Base-by-base conservation (phyloP, 2,113 vertebrate species). In the Pantherophis guttatus region DNA sequence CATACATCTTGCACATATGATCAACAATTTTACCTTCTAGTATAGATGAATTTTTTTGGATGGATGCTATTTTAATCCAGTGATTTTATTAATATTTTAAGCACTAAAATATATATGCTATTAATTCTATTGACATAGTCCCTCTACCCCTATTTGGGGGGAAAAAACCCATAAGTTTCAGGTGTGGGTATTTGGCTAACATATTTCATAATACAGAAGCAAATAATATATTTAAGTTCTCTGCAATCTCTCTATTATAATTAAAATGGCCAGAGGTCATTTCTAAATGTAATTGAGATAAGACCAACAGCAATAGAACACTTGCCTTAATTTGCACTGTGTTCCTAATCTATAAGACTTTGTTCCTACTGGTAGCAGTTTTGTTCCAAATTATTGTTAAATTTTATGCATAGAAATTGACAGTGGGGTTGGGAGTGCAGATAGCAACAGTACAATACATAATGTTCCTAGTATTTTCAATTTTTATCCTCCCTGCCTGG, bases 351-450 rank as follows among this genome's bases (percentile, higher is more conserved):
- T 93, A 93, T 91, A 13, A 21, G 39, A 21, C 50, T 95, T 93
- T 97, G 92, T 95, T 93, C 93, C 92, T 94, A 91, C 87, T 92
- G 93, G 89, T 92, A 96, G 93, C 48, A 91, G 89, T 93, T 94
- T 52, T 55, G 88, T 91, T 94, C 0, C 0, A 94, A 95, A 95
- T 23, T 86, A 50, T 50, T 15, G 62, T 54, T 93, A 93, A 95
- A 96, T 94, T 90, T 29, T 75, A 86, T 93, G 81, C 33, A 81
- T 44, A 81, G 17, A 81, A 44, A 44, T 44, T 81, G 75, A 39
- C 75, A 81, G 19, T 8, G 0, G 17, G 17, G 17, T 81, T 81
- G 33, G 75, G 17, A 39, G 8, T 81, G 17, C 75, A 44, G 75
- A 81, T 3, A 81, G n/a, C 33, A 81, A 17, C 33, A 81, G 33